Conservation (phyloP, 2,797 vertebrate species). For the Aphelocoma californica region DNA sequence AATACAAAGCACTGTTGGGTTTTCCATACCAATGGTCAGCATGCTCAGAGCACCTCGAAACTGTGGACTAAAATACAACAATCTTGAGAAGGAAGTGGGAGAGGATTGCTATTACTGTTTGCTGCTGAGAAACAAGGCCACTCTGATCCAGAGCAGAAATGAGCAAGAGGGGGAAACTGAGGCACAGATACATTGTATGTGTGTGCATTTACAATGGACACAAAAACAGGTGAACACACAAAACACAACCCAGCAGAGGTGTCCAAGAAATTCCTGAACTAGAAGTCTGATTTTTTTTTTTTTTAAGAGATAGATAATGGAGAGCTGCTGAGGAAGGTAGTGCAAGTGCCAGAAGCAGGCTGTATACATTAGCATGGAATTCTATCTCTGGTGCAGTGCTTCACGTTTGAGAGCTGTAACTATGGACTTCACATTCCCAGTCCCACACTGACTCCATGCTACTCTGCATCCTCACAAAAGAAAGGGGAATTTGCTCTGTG, state of each 20-base stretch:
- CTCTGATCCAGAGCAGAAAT: not conserved
- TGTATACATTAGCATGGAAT: not conserved
- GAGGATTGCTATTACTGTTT: not conserved
- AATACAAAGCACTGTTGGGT: not conserved
- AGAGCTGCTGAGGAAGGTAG: not conserved
- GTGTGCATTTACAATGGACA: not conserved
- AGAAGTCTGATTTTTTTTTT: not conserved
- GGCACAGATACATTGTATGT: rapidly evolving
- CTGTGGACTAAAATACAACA: not conserved
- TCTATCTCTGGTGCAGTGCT: not conserved
- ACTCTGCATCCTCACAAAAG: not conserved
- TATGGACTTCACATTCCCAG: not conserved
- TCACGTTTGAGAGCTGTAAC: not conserved
- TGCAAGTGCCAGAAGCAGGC: not conserved
- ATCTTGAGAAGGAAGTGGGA: not conserved
- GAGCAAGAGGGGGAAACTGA: not conserved
- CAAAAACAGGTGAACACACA: not conserved
- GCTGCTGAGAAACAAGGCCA: not conserved
- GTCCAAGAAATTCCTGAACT: not conserved
- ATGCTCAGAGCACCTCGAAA: not conserved
- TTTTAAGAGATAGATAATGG: not conserved
- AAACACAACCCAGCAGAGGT: not conserved
- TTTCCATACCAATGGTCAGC: not conserved
- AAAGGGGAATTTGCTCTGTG: not conserved
- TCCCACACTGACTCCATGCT: no score